Evolutionary conservation across 2,888 invertebrate species (phyloP), one percentile per base, ranked within the genome.

Genomic region (Pandemis corylana): DNA sequence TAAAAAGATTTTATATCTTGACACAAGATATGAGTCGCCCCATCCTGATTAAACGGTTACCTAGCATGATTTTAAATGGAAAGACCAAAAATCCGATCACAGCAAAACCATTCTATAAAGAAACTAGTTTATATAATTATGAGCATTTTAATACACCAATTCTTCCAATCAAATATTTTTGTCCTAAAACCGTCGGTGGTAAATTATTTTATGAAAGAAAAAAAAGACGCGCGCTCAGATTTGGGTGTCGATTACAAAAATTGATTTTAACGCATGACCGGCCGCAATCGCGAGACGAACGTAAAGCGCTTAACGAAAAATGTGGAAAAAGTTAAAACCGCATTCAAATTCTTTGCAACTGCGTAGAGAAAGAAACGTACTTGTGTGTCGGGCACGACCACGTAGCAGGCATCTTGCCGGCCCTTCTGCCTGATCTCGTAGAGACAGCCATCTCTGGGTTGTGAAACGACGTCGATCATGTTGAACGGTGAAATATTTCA

Each of bases 401-500:
- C 96, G 87, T 96, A 96, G 94, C 96, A 96, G 87, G 96, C 95
- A 80, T 96, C 95, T 81, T 94, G 95, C 81, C 95, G 95, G 83
- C 96, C 96, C 89, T 95, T 95, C 85, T 96, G 96, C 89, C 95
- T 95, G 87, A 96, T 95, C 88, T 96, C 96, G 89, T 96, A 96
- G 76, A 96, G 94, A 92, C 96, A 95, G 87, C 94, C 95, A 91
- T 94, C 91, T 82, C 89, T 87, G 79, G 94, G 81, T 87, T 83
- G 72, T 41, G 71, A 13, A 44, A 68, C 64, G 7, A 74, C 65
- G 28, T 74, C 69, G 36, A 74, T 74, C 74, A 74, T 74, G 51
- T 86, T 84, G 81, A 81, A 78, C 76, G 76, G 78, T 79, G 76
- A 81, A 85, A 77, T 81, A 80, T 77, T 88, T 86, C 82, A 86